phyloP scores from a whole-genome alignment of 2,888 invertebrate species.

The Apodemia zela region DNA sequence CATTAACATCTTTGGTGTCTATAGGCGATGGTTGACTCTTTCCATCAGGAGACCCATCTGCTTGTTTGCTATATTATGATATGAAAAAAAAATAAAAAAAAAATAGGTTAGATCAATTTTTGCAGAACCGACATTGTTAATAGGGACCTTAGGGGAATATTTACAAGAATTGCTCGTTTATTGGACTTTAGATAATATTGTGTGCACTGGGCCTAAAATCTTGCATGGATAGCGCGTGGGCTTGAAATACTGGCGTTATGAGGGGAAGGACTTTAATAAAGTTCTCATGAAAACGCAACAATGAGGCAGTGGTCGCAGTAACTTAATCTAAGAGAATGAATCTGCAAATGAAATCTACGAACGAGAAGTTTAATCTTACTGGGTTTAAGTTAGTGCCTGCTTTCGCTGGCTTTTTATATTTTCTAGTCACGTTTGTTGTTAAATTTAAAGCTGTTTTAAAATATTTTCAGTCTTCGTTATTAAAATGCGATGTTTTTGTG shows the following conservation, averaged over 20 bases:
- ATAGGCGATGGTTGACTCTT: too few species aligned
- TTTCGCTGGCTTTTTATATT: constrained; percentile 32
- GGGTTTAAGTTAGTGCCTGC: constrained; percentile 30
- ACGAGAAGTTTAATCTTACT: constrained; percentile 50
- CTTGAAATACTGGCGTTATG: constrained; percentile 49
- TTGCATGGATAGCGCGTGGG: constrained; percentile 44
- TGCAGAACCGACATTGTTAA: too few species aligned
- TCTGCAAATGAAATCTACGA: constrained; percentile 62
- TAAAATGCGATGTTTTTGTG: constrained; percentile 1
- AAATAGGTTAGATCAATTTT: too few species aligned
- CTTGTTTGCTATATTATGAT: too few species aligned
- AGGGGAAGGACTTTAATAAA: constrained; percentile 62
- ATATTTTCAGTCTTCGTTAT: constrained; percentile 4
- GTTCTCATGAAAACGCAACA: constrained; percentile 65
- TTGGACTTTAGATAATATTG: too few species aligned
- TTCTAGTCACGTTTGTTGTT: constrained; percentile 25
- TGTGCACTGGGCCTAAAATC: constrained; percentile 7
- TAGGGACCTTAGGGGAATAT: too few species aligned
- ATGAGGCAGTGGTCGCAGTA: constrained; percentile 51
- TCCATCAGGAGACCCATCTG: too few species aligned
- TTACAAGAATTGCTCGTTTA: too few species aligned
- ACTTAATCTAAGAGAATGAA: constrained; percentile 67
- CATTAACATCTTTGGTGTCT: too few species aligned
- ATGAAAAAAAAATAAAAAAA: too few species aligned
- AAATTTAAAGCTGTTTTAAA: constrained; percentile 12